Base-by-base conservation (phyloP, 2,797 vertebrate species). In the Crossoptilon crossoptilon region DNA sequence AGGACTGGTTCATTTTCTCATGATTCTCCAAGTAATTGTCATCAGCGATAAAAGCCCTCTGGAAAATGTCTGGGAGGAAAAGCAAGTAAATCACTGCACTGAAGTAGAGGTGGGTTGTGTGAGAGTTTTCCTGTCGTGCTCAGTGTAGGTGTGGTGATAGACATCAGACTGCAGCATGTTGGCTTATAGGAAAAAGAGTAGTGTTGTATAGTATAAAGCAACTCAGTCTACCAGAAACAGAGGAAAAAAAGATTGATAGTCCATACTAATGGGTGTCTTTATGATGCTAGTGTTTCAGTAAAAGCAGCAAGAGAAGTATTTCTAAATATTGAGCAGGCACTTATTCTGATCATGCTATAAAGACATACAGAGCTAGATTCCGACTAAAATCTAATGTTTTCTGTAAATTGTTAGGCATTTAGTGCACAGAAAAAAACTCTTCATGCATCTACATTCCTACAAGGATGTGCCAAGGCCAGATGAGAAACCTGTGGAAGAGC, bases 41-140 rank as follows among this genome's bases (percentile, higher is more conserved):
- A 91, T 96, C 95, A 76, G 70, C 87, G 91, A 76, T n/a, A 89
- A 96, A 96, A 84, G 3, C 73, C 33, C 64, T 86, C 79, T 29
- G 92, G 39, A 96, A 84, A 68, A 95, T 0, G 1, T 70, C 96
- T 96, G 73, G 19, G 43, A 73, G 22, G 49, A 80, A 67, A 94
- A 81, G 29, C 7, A 41, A 80, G 53, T 12, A 41, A 70, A 49
- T 72, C 67, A 77, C 44, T 51, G 67, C 18, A 43, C 46, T 81
- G 76, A 21, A 78, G n/a, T 0, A 85, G 69, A 49, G 37, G 55
- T 29, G 37, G 14, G 26, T 4, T 41, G 44, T 26, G 9, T 3
- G 17, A 33, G 17, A 72, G 29, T 6, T n/a, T 6, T 80, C 46
- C 33, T 66, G 33, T 26, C 12, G 24, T 49, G 56, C 58, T 74